These are phyloP conservation scores for Gryllus bimaculatus DNA, from an alignment of 1,140 invertebrate genomes.

Conservation along the genomic window DNA sequence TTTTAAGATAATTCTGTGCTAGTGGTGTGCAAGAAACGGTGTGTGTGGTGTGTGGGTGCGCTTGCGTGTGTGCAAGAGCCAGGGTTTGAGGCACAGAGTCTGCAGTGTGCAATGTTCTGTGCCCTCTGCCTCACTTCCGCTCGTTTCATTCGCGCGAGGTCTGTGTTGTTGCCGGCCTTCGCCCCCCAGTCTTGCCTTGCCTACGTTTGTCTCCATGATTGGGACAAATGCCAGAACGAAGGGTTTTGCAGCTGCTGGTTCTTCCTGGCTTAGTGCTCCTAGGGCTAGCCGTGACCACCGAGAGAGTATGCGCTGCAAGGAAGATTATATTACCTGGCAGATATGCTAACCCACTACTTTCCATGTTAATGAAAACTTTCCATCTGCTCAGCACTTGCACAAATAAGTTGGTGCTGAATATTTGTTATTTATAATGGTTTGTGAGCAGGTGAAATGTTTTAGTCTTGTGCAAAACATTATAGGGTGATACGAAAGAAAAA, in stretches of 20 bases:
- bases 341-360: no score
- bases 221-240: background rate
- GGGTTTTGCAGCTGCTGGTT: background rate
- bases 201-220: background rate
- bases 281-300: background rate
- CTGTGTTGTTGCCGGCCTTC: background rate
- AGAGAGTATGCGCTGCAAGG: background rate
- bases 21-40: background rate
- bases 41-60: background rate
- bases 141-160: background rate
- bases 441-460: background rate
- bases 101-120: background rate
- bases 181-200: background rate
- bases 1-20: background rate
- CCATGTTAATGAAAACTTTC: background rate
- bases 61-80: background rate
- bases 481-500: background rate
- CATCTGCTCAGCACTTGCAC: background rate
- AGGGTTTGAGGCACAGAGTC: background rate
- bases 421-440: background rate
- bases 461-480: background rate
- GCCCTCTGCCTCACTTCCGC: background rate
- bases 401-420: background rate
- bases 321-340: background rate
- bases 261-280: background rate